phyloP scores from a whole-genome alignment of 2,888 invertebrate genomes.

The Caenorhabditis becei region DNA sequence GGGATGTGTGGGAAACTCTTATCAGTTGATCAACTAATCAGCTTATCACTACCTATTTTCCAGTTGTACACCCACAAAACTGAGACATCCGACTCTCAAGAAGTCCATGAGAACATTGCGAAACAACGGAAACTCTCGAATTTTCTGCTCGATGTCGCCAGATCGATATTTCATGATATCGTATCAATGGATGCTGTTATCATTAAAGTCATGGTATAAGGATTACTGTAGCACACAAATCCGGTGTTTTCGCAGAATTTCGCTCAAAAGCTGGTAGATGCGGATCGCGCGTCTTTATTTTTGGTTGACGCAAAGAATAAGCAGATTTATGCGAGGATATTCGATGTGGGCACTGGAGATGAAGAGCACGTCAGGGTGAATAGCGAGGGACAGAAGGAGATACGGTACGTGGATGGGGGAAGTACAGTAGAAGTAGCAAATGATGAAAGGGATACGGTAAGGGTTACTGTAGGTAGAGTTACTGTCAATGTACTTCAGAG shows the following conservation, averaged over 20 bases:
- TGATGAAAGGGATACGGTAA: neutral
- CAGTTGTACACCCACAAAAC: constrained; percentile 86
- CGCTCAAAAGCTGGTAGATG: constrained; percentile 89
- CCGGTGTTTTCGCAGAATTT: constrained; percentile 84
- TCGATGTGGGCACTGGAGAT: constrained; percentile 84
- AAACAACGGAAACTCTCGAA: constrained; percentile 84
- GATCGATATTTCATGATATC: constrained; percentile 92
- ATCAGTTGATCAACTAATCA: neutral
- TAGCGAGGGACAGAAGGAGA: constrained; percentile 75
- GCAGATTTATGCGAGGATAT: constrained; percentile 90
- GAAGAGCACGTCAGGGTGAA: constrained; percentile 72
- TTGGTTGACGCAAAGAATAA: constrained; percentile 87
- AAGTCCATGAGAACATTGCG: constrained; percentile 70
- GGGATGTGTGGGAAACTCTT: no score
- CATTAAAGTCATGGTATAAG: constrained; percentile 87
- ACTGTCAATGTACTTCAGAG: no score
- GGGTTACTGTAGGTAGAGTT: no score
- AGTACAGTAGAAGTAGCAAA: neutral
- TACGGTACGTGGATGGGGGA: constrained; percentile 62
- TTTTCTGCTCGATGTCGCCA: constrained; percentile 89
- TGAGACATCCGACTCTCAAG: constrained; percentile 43
- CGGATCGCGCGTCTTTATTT: constrained; percentile 90
- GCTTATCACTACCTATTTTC: constrained; percentile 56
- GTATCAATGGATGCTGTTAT: constrained; percentile 90
- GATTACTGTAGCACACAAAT: neutral